phyloP scores from a whole-genome alignment of 2,797 vertebrate genomes.

The Tragopan temminckii region DNA sequence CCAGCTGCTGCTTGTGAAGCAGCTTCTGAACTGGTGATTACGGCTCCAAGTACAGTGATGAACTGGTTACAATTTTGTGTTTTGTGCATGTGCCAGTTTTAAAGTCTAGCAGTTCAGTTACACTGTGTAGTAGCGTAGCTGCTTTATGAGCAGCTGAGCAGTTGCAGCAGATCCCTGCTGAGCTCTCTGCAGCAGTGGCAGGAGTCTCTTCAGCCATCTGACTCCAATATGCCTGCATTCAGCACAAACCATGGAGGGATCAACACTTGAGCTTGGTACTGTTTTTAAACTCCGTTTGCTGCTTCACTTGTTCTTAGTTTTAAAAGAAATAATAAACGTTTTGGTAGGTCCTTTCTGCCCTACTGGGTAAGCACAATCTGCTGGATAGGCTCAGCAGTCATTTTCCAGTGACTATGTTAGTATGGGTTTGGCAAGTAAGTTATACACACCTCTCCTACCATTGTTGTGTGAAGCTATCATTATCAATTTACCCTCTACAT shows the following conservation, averaged over 20 bases:
- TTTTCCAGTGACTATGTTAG: rapidly evolving
- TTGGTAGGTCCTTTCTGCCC: neutral
- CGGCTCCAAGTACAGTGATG: rapidly evolving
- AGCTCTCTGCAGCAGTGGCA: neutral
- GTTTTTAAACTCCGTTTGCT: neutral
- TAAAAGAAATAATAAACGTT: rapidly evolving
- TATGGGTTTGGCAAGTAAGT: rapidly evolving
- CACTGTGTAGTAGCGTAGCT: rapidly evolving
- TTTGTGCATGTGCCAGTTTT: neutral
- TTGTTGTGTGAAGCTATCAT: rapidly evolving
- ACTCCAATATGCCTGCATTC: neutral
- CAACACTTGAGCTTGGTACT: rapidly evolving
- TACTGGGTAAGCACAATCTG: neutral
- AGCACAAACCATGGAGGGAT: rapidly evolving
- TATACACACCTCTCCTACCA: rapidly evolving
- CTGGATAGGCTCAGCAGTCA: rapidly evolving
- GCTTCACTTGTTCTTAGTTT: too few relatives aligned
- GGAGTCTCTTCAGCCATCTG: neutral
- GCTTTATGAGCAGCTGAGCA: neutral
- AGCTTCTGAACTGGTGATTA: neutral
- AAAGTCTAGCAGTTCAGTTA: rapidly evolving
- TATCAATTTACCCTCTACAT: rapidly evolving
- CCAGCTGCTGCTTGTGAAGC: neutral
- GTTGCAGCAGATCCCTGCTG: neutral
- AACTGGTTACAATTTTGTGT: neutral